Evolutionary conservation across 2,888 invertebrate species (phyloP), one percentile per base, ranked within the genome.

Genomic region (Tiliacea citrago): DNA sequence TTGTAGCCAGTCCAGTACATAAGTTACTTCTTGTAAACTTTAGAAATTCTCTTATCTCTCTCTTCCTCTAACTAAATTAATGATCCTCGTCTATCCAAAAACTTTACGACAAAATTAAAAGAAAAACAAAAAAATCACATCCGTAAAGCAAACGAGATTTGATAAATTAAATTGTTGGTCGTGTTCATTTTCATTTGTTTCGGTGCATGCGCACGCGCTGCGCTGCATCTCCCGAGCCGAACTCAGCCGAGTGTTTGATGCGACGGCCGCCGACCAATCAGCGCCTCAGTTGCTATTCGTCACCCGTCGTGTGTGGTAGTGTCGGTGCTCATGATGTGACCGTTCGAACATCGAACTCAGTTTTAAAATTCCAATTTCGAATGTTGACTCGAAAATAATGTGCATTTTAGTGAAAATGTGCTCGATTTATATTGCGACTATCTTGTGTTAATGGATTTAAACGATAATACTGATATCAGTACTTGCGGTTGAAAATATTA

Each of bases 321-420:
- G 91, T 86, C 83, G 86, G 82, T 88, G 78, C 82, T 79, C 85
- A 92, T 90, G 77, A 91, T 92, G 92, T 90, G 83, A 91, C 85
- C 85, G 88, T 86, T 87, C 88, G 89, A 90, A 89, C 85, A 88
- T 89, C 88, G 88, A 89, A 90, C 86, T 87, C 84, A 83, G 82
- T 85, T 82, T 87, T 70, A 70, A 81, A 86, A 84, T 82, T 79
- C 68, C 81, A 87, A 87, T 86, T 89, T 82, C 85, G 84, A 88
- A 87, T 88, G 82, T 90, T 91, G 90, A 90, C 87, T 91, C 86
- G 87, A 91, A 92, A 89, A 90, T 90, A 89, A 91, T 91, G 94
- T 95, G 93, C 91, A 92, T 93, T 92, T 91, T 89, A 88, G 94
- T 95, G 94, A 91, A 92, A 92, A 94, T 95, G 94, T 95, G 93